Base-by-base conservation (phyloP, 2,888 invertebrate species). In the Himalopsyche japonica region DNA sequence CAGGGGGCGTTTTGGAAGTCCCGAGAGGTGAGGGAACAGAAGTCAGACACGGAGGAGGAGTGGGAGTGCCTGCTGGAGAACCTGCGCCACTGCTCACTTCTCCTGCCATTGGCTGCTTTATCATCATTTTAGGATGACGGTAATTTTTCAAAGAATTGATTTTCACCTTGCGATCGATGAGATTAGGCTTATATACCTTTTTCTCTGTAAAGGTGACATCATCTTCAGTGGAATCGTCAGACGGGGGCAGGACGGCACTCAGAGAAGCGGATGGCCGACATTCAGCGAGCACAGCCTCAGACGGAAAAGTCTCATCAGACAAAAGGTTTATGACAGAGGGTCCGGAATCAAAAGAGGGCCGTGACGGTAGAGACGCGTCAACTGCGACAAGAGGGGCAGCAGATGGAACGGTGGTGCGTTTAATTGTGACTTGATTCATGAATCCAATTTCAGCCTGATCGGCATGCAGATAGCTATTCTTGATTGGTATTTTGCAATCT, bases 131-230 rank as follows among this genome's bases (percentile, higher is more conserved):
- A 85, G 92, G 92, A 88, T 92, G 92, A 88, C 92, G 90, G 86
- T 92, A 93, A 88, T 92, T 93, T 87, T 92, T 93, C 76, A 92
- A 86, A 47, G 91, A 88, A 87, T 91, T 92, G 30, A 91, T 91
- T 89, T 92, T 93, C 84, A 90, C 90, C 82, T 88, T 88, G 81
- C 89, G 88, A 43, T 89, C 89, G 20, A 89, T 87, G 43, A 88
- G 86, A 87, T 88, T 88, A 8, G 88, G 88, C 84, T 87, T 88
- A 70, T 88, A 88, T 12, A 87, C 82, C 49, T 87, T 86, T 85
- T 88, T 88, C 43, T 88, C 88, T n/a, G 84, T 86, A 7, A 85
- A 70, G 49, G 49, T 76, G 43, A 81, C 27, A n/a, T 87, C 87
- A 18, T 88, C 87, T 78, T 86, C 87, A 47, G 86, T 64, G 81